Evolutionary conservation across 2,113 vertebrate genomes (phyloP).

Genomic region (Ovibos moschatus): DNA sequence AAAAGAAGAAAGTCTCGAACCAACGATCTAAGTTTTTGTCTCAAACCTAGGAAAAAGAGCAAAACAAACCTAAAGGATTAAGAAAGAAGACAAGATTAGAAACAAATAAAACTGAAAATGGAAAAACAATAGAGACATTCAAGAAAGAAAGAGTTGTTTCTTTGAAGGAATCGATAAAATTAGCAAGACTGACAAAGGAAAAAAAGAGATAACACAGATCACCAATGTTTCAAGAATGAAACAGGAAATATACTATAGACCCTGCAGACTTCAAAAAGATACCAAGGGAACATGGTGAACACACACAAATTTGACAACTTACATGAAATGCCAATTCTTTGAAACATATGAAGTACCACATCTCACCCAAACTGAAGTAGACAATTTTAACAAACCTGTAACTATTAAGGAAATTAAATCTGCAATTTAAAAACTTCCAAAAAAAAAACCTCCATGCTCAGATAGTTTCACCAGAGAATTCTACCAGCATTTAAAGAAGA

Average conservation of each 20-base stretch:
- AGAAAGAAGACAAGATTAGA: background rate
- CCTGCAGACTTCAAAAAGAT: background rate
- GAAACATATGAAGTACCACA: background rate
- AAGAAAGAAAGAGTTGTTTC: background rate
- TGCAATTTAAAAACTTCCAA: background rate
- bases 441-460: background rate
- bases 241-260: background rate
- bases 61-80: background rate
- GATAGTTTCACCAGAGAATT: background rate
- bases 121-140: background rate
- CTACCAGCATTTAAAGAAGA: background rate
- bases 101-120: background rate
- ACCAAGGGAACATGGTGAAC: background rate
- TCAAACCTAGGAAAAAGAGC: background rate
- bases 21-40: background rate
- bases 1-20: background rate
- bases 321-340: background rate
- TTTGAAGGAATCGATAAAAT: background rate
- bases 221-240: background rate
- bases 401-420: background rate
- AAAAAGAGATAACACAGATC: background rate
- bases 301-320: background rate
- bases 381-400: background rate
- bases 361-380: background rate
- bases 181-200: background rate